Base-by-base conservation (phyloP, 2,113 vertebrate species). In the Pelobates fuscus region DNA sequence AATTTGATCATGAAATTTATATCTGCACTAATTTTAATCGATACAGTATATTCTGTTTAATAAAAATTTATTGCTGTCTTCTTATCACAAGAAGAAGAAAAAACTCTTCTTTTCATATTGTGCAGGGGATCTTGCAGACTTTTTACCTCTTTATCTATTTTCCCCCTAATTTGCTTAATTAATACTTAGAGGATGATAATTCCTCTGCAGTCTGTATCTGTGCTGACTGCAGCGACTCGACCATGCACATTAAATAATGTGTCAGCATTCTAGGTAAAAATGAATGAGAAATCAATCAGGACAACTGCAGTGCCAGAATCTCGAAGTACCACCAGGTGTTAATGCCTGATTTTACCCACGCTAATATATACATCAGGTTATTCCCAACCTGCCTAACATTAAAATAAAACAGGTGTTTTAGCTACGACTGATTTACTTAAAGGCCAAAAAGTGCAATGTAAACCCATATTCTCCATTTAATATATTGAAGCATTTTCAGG, bases 221-320 rank as follows among this genome's bases (percentile, higher is more conserved):
- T 88, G 89, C 89, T 91, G 85, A 90, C 91, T 94, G 92, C 92
- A 90, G 92, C 85, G 91, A 89, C 83, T 81, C 87, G 90, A 90
- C 90, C 89, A 92, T 90, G 87, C 85, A 86, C 76, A 44, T 78
- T 44, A 61, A 80, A 73, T 81, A 70, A 81, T 89, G 89, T 84
- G 41, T 95, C 94, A 95, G 93, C 93, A 91, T 85, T 90, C 86
- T 80, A 79, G 85, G 82, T 83, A 86, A 81, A 84, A 88, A 89
- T 93, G 88, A 94, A 93, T 93, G 90, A 92, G 89, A 90, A 94
- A 91, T 92, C 93, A 90, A 90, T 91, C 86, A 82, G 85, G 70
- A 81, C 86, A 89, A 75, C 91, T 91, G 94, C 92, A 91, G 89
- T 80, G 81, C 63, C 26, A 83, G 80, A 79, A 81, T 23, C 69